Evolutionary conservation across 2,113 vertebrate species (phyloP).

Genomic region (Mixornis gularis): DNA sequence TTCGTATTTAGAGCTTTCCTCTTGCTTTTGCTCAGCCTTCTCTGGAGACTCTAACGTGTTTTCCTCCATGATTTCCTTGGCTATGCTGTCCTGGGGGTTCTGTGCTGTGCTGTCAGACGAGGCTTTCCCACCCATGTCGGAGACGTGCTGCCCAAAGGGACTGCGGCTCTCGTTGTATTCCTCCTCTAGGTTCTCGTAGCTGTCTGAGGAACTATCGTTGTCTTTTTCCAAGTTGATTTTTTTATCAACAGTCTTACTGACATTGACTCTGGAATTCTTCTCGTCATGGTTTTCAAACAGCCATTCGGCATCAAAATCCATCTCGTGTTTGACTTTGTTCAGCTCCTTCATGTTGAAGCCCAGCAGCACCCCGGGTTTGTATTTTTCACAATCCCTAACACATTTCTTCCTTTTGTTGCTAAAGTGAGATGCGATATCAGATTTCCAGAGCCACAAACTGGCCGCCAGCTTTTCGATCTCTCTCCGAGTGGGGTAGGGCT

Average conservation of each 20-base stretch:
- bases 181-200: slow-evolving; percentile 74
- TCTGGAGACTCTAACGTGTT: slow-evolving; percentile 35
- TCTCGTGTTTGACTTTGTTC: slow-evolving; percentile 83
- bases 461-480: slow-evolving; percentile 94
- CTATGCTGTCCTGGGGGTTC: slow-evolving; percentile 59
- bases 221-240: slow-evolving; percentile 73
- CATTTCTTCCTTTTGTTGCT: slow-evolving; percentile 90
- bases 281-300: slow-evolving; percentile 77
- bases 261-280: slow-evolving; percentile 81
- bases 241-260: slow-evolving; percentile 81
- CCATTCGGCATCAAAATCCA: slow-evolving; percentile 80
- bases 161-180: slow-evolving; percentile 73
- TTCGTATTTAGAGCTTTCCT: slow-evolving; percentile 60
- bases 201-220: slow-evolving; percentile 74
- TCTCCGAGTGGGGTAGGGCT: slow-evolving; percentile 86
- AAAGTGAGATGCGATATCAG: slow-evolving; percentile 91
- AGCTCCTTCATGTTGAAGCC: slow-evolving; percentile 94
- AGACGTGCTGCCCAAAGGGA: slow-evolving; percentile 54
- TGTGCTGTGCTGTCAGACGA: slow-evolving; percentile 3
- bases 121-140: slow-evolving; percentile 60
- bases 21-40: slow-evolving; percentile 70
- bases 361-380: slow-evolving; percentile 81
- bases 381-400: slow-evolving; percentile 84
- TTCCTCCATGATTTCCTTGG: slow-evolving; percentile 61
- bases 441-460: slow-evolving; percentile 95